Evolutionary conservation across 2,113 vertebrate genomes (phyloP).

Genomic region (Mormyrus iriodes): DNA sequence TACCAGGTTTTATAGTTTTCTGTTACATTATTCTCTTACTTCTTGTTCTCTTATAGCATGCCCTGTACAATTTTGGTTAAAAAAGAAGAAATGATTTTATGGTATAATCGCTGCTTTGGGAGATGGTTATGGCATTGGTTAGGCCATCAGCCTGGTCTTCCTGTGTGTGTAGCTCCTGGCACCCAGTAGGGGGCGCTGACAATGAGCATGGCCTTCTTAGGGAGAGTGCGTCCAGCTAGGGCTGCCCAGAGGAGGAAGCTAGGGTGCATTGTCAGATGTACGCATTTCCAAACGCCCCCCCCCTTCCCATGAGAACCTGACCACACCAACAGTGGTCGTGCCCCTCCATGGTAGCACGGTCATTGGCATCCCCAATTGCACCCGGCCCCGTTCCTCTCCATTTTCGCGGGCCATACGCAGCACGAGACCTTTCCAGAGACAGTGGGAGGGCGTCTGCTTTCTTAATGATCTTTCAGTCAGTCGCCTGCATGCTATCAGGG

Average conservation of each 20-base stretch:
- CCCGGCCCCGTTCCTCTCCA: neutral
- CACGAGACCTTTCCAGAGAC: neutral
- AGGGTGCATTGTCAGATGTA: neutral
- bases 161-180: neutral
- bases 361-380: neutral
- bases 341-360: neutral
- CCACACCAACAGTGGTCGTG: neutral
- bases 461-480: neutral
- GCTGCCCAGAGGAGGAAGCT: neutral
- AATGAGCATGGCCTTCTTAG: neutral
- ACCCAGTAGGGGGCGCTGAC: neutral
- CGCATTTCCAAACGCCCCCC: neutral
- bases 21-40: neutral
- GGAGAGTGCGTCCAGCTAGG: neutral
- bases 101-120: neutral
- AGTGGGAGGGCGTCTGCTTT: neutral
- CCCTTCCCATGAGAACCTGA: neutral
- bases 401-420: neutral
- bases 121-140: neutral
- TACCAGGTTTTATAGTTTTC: neutral
- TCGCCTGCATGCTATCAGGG: neutral
- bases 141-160: neutral
- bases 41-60: conserved; percentile 30
- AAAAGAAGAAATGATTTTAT: neutral
- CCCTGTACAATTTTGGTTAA: neutral